phyloP scores from a whole-genome alignment of 2,888 invertebrate genomes.

The Thereva unica region DNA sequence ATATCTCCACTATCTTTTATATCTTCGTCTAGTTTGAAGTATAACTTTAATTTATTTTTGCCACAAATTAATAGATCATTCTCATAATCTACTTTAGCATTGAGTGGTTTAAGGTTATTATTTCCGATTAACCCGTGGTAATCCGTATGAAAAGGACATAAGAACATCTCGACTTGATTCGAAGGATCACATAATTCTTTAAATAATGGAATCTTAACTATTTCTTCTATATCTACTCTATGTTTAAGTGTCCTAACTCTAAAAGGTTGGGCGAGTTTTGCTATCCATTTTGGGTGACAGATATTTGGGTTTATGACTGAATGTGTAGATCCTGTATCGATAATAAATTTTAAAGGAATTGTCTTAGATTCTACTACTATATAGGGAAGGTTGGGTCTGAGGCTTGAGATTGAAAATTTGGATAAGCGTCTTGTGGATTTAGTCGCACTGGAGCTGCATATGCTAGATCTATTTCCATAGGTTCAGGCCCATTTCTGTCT shows the following conservation, averaged over 20 bases:
- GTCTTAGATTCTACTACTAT: constrained; percentile 4
- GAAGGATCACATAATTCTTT: background rate
- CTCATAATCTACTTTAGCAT: constrained; percentile 1
- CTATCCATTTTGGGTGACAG: constrained; percentile 3
- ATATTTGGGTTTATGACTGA: background rate
- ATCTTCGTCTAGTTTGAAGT: background rate
- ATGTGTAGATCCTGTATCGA: constrained; percentile 2
- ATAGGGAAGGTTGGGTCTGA: constrained; percentile 1
- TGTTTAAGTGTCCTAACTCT: background rate
- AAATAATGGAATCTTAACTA: background rate
- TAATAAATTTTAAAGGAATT: background rate
- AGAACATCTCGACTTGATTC: background rate
- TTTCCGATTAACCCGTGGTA: constrained; percentile 1
- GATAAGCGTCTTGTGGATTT: no score
- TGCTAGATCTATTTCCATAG: no score
- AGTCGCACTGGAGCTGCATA: no score
- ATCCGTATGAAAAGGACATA: background rate
- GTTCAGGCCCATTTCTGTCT: no score
- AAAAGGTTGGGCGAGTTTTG: background rate
- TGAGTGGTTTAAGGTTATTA: background rate
- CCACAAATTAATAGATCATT: background rate
- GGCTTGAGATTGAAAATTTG: constrained; percentile 10
- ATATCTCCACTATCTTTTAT: no score
- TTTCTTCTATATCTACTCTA: background rate
- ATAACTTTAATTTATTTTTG: background rate